Conservation (phyloP, 2,888 invertebrate species). For the Synergus itoensis region DNA sequence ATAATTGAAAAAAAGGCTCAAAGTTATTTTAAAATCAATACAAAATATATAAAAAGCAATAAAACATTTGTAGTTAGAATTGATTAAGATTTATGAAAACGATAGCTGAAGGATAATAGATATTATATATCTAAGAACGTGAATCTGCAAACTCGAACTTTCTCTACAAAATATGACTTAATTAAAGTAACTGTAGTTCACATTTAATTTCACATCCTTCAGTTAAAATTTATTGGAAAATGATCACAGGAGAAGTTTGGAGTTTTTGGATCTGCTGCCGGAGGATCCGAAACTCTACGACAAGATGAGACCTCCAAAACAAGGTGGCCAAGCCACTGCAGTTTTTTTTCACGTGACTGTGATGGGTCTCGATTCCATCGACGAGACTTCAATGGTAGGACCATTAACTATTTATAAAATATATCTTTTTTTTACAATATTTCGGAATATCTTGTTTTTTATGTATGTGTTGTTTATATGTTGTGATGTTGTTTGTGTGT, state of each 20-base stretch:
- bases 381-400: conserved; percentile 95
- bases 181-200: background rate
- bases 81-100: background rate
- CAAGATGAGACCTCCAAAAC: conserved; percentile 96
- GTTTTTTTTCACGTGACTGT: conserved; percentile 96
- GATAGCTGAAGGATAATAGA: background rate
- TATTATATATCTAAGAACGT: background rate
- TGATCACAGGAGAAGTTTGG: conserved; percentile 83
- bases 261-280: conserved; percentile 91
- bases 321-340: conserved; percentile 91
- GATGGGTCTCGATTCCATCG: conserved; percentile 96
- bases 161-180: background rate
- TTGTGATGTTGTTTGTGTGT: too few relatives aligned
- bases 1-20: too few relatives aligned
- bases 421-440: background rate
- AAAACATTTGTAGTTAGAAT: too few relatives aligned
- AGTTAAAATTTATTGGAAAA: conserved; percentile 4
- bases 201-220: conserved; percentile 9
- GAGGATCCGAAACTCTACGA: conserved; percentile 93
- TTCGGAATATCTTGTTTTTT: too few relatives aligned
- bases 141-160: background rate
- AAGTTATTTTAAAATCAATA: too few relatives aligned
- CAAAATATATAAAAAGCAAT: too few relatives aligned
- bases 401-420: background rate
- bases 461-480: too few relatives aligned